These are phyloP conservation scores for Hemicordylus capensis DNA, from an alignment of 2,113 vertebrate genomes.

Conservation along the genomic window DNA sequence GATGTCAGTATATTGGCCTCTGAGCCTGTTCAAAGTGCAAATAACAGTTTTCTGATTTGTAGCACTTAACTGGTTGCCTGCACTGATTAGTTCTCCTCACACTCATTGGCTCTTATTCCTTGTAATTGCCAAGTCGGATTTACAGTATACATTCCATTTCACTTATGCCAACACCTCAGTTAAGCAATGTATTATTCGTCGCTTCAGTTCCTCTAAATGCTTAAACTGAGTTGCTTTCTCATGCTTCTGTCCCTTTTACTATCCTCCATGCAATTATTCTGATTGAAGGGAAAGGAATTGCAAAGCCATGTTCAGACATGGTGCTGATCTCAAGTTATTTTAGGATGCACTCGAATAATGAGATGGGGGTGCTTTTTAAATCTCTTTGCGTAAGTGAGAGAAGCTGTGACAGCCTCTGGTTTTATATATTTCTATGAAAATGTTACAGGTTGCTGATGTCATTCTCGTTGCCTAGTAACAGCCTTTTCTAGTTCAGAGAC, in stretches of 20 bases:
- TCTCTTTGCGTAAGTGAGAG: conserved; percentile 21
- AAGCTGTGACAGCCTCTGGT: conserved; percentile 8
- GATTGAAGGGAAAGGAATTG: conserved; percentile 34
- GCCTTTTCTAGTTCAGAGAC: conserved; percentile 70
- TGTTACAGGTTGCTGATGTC: conserved; percentile 76
- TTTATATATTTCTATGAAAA: conserved; percentile 25
- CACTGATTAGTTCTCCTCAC: not conserved
- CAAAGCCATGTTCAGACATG: conserved; percentile 2
- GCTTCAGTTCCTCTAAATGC: conserved; percentile 27
- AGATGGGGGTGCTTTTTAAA: not conserved
- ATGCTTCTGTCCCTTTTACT: conserved; percentile 27
- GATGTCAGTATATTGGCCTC: not conserved
- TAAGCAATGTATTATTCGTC: conserved; percentile 2
- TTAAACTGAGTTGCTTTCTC: conserved; percentile 26
- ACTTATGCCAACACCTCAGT: not conserved
- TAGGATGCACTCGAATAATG: conserved; percentile 3
- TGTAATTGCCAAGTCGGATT: conserved; percentile 3
- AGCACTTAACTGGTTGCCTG: not conserved
- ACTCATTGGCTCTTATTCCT: not conserved
- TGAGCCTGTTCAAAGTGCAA: not conserved
- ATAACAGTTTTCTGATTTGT: not conserved
- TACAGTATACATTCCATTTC: not conserved
- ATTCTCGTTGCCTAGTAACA: conserved; percentile 80
- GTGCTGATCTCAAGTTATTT: conserved; percentile 18
- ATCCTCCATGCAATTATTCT: conserved; percentile 18